These are phyloP conservation scores for Platichthys flesus DNA, from an alignment of 2,113 vertebrate species.

Conservation along the genomic window DNA sequence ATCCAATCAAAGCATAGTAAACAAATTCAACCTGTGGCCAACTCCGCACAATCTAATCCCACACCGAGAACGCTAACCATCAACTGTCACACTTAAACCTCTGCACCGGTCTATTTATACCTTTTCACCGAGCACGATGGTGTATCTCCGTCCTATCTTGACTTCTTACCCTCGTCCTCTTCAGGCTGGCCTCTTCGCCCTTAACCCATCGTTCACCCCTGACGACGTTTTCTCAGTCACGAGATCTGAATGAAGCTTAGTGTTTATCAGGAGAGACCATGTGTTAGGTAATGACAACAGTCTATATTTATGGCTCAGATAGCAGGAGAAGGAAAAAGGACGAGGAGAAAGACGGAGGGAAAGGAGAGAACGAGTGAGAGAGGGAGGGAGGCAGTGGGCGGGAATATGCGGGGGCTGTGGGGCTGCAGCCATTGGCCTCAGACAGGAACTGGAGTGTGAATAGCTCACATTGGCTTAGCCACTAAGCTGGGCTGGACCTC, in stretches of 20 bases:
- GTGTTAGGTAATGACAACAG: slow-evolving; percentile 73
- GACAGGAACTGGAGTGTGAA: slow-evolving; percentile 84
- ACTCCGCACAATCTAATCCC: neutral
- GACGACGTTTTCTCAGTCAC: slow-evolving; percentile 73
- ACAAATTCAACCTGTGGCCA: slow-evolving; percentile 13
- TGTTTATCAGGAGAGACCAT: slow-evolving; percentile 84
- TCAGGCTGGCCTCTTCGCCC: slow-evolving; percentile 31
- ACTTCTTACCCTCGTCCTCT: slow-evolving; percentile 13
- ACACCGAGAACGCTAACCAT: neutral
- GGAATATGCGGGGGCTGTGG: slow-evolving; percentile 60
- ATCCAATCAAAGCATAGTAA: slow-evolving; percentile 27
- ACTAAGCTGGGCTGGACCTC: slow-evolving; percentile 84
- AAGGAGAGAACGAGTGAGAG: slow-evolving; percentile 14
- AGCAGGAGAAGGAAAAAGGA: slow-evolving; percentile 52
- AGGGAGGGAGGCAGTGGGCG: slow-evolving; percentile 60
- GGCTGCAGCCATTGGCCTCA: slow-evolving; percentile 78
- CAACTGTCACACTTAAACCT: neutral
- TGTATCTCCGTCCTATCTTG: slow-evolving; percentile 1
- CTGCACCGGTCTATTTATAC: slow-evolving; percentile 1
- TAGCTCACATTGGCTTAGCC: slow-evolving; percentile 86
- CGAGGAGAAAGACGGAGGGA: slow-evolving; percentile 44
- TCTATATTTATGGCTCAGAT: slow-evolving; percentile 75
- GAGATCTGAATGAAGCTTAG: slow-evolving; percentile 75
- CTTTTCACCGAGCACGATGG: slow-evolving; percentile 7
- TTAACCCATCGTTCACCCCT: slow-evolving; percentile 49